These are phyloP conservation scores for Drosophila saltans DNA, from an alignment of 1,140 invertebrate species.

Conservation along the genomic window DNA sequence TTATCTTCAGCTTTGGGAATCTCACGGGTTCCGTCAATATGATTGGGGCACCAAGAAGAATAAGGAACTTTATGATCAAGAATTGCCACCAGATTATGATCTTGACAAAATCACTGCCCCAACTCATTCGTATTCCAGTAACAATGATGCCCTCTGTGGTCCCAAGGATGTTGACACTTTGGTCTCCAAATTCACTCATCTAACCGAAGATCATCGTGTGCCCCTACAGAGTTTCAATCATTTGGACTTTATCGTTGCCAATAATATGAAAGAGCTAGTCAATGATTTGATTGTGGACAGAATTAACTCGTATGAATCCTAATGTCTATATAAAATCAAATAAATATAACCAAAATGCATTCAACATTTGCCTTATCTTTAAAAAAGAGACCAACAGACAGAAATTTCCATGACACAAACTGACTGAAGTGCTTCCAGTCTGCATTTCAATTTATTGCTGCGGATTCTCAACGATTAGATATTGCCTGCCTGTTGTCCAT, in stretches of 20 bases:
- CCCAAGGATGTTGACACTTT: constrained; percentile 85
- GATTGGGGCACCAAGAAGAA: constrained; percentile 84
- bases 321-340: constrained; percentile 27
- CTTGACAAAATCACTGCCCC: constrained; percentile 86
- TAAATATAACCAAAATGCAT: not conserved
- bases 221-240: constrained; percentile 87
- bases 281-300: constrained; percentile 83
- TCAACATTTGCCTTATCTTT: constrained; percentile 1
- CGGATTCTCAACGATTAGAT: constrained; percentile 18
- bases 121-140: constrained; percentile 85
- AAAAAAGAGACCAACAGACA: not conserved
- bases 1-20: constrained; percentile 82
- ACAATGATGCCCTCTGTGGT: constrained; percentile 85
- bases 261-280: constrained; percentile 85
- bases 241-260: constrained; percentile 88
- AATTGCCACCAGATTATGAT: constrained; percentile 85
- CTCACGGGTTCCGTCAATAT: constrained; percentile 77
- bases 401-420: constrained; percentile 1
- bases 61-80: constrained; percentile 82
- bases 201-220: constrained; percentile 82
- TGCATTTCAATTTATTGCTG: constrained; percentile 15
- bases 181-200: constrained; percentile 40
- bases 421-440: not conserved
- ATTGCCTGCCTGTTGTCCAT: not conserved
- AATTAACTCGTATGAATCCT: constrained; percentile 55